Conservation (phyloP, 2,888 invertebrate species). For the Drosophila antonietae region DNA sequence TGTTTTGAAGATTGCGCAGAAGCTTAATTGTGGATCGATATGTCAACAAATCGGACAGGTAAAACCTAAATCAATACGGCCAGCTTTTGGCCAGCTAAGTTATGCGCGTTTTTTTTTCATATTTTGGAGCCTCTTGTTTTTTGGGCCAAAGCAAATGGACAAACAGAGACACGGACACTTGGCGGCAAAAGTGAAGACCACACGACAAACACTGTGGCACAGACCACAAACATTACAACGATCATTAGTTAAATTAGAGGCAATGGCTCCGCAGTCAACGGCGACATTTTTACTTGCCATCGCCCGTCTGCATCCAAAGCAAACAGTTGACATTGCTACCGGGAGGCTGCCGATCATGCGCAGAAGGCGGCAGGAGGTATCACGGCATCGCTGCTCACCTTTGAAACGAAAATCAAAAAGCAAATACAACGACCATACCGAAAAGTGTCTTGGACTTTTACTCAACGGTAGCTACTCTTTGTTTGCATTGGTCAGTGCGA, state of each 20-base stretch:
- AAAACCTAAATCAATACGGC: constrained; percentile 48
- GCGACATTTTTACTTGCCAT: constrained; percentile 25
- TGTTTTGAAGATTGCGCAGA: constrained; percentile 49
- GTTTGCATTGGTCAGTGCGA: constrained; percentile 54
- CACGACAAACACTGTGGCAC: constrained; percentile 64
- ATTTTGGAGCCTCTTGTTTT: constrained; percentile 30
- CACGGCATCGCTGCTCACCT: constrained; percentile 52
- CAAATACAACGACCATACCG: constrained; percentile 50
- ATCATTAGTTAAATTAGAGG: constrained; percentile 81
- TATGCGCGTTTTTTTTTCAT: constrained; percentile 1
- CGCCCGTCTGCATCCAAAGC: constrained; percentile 39
- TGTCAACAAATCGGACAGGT: constrained; percentile 51
- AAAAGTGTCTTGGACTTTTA: constrained; percentile 47
- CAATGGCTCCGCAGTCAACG: constrained; percentile 38
- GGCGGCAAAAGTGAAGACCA: constrained; percentile 69
- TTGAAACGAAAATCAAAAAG: constrained; percentile 72
- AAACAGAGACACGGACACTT: constrained; percentile 69
- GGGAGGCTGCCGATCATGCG: constrained; percentile 78
- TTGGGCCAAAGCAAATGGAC: constrained; percentile 62
- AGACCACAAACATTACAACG: constrained; percentile 81
- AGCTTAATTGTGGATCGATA: constrained; percentile 66
- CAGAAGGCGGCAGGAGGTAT: constrained; percentile 49
- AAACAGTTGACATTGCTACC: constrained; percentile 74
- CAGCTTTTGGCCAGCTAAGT: constrained; percentile 38
- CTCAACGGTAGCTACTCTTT: constrained; percentile 26